These are phyloP conservation scores for Liparis tanakae DNA, from an alignment of 2,797 vertebrate species.

Conservation along the genomic window DNA sequence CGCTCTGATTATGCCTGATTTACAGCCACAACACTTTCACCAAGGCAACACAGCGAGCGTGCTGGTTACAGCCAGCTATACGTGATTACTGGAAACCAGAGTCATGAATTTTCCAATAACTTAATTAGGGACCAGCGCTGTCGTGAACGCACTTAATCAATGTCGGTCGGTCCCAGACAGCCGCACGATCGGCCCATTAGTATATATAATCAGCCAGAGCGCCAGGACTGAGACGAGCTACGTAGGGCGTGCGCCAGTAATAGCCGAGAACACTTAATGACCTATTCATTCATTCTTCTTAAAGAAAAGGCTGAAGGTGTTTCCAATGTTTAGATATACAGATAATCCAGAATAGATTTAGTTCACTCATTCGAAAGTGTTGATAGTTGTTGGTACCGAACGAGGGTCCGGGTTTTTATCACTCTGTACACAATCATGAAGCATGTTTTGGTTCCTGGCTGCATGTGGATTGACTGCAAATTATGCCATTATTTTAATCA, in stretches of 20 bases:
- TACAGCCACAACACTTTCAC: conserved; percentile 64
- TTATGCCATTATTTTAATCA: neutral
- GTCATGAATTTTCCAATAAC: conserved; percentile 77
- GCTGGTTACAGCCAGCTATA: conserved; percentile 49
- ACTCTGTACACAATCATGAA: neutral
- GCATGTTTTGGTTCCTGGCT: neutral
- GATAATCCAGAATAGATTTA: neutral
- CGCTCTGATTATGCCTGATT: conserved; percentile 55
- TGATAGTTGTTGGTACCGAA: neutral
- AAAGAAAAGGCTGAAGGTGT: conserved; percentile 10
- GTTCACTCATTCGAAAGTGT: neutral
- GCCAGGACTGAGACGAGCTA: conserved; percentile 32
- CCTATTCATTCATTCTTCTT: conserved; percentile 17
- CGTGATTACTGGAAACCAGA: conserved; percentile 69
- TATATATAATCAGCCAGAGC: conserved; percentile 59
- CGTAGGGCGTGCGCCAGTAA: conserved; percentile 18
- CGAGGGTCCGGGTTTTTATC: neutral
- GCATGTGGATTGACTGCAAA: neutral
- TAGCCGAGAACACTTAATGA: conserved; percentile 36
- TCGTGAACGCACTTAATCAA: conserved; percentile 70
- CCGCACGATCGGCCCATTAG: conserved; percentile 59
- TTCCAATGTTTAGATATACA: conserved; percentile 18
- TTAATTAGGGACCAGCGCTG: conserved; percentile 69
- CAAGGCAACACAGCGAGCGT: conserved; percentile 58
- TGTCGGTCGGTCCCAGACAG: conserved; percentile 52